Base-by-base conservation (phyloP, 2,113 vertebrate genomes). In the Rostratula benghalensis region DNA sequence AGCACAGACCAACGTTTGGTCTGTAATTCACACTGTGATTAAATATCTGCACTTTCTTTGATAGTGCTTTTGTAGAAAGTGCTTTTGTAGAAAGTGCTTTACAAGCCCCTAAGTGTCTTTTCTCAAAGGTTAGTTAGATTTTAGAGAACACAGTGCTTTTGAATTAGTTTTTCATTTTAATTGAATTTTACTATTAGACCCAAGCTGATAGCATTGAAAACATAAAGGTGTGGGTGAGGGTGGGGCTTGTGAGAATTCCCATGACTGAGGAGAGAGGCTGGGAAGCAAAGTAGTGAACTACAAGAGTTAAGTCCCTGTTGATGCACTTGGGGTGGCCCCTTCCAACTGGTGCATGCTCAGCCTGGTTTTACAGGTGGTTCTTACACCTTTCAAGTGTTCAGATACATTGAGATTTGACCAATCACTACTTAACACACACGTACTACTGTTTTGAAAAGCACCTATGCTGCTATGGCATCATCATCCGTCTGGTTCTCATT, bases 301-400 rank as follows among this genome's bases (percentile, higher is more conserved):
- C 22, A 53, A 39, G 20, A 87, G 31, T 53, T 45, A 79, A 45
- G 41, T 80, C 41, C 37, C 48, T 80, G 33, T 25, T 59, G 3
- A 5, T 9, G 3, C 27, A 75, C 6, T 1, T 4, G 5, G 51
- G 10, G 54, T 28, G 30, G 41, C 45, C 39, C 1, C 0, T 51
- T 77, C 50, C 22, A 50, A 0, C 0, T 12, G 31, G 43, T 7
- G 4, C 22, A 31, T 21, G n/a, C 27, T 9, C 2, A 59, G 1
- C 14, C 20, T 1, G 1, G 6, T 56, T 80, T 37, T 51, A 46
- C 35, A 20, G 0, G 0, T 45, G 15, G 43, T 33, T 91, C 35
- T 53, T 68, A 31, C 0, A 10, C 48, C 7, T 23, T 68, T 45
- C n/a, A 35, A 17, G 63, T 4, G 1, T 37, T 90, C 33, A 51